Evolutionary conservation across 2,888 invertebrate genomes (phyloP).

Genomic region (Litoditis marina): DNA sequence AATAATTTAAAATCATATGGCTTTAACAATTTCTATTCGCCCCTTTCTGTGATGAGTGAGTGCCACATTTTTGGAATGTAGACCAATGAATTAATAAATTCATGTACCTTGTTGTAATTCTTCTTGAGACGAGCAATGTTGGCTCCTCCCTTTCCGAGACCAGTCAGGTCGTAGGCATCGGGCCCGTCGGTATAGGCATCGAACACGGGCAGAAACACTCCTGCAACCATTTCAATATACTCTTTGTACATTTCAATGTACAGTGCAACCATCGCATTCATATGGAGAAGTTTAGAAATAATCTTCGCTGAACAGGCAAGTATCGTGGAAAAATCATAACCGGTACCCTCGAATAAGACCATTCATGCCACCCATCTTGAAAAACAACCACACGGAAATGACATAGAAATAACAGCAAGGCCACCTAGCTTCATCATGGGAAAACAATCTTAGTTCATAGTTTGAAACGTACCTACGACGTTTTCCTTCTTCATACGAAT

Average conservation of each 20-base stretch:
- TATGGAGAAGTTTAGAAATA: too few relatives aligned
- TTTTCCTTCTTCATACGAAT: slow-evolving; percentile 85
- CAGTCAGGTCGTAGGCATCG: slow-evolving; percentile 91
- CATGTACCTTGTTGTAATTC: slow-evolving; percentile 74
- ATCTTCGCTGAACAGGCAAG: too few relatives aligned
- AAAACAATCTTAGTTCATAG: too few relatives aligned
- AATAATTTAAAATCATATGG: neutral
- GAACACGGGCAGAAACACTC: slow-evolving; percentile 93
- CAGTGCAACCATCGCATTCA: neutral
- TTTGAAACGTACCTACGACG: slow-evolving; percentile 75
- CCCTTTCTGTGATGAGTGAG: neutral
- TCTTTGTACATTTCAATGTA: neutral
- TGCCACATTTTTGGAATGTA: neutral
- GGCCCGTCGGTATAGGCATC: slow-evolving; percentile 90
- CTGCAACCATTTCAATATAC: slow-evolving; percentile 65
- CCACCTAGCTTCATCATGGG: too few relatives aligned
- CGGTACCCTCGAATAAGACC: too few relatives aligned
- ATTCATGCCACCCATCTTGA: too few relatives aligned
- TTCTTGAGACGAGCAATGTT: slow-evolving; percentile 94
- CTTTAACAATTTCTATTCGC: neutral
- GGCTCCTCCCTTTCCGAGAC: slow-evolving; percentile 93
- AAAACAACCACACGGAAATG: too few relatives aligned
- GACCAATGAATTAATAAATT: neutral
- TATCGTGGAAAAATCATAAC: too few relatives aligned
- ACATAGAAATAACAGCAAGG: too few relatives aligned